Evolutionary conservation across 2,888 invertebrate genomes (phyloP).

Genomic region (Spodoptera exigua): DNA sequence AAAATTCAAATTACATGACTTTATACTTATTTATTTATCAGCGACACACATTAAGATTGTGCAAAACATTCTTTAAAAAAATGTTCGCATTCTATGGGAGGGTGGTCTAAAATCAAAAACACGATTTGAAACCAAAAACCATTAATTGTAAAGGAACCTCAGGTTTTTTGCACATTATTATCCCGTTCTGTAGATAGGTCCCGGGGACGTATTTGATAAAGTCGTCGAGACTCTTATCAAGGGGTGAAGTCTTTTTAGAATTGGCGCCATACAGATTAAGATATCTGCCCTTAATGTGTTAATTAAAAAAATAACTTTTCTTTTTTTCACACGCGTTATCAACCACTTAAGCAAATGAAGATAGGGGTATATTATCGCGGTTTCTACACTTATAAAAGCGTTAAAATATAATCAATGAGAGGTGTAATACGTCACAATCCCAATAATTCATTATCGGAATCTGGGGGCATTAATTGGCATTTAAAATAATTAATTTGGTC

Average conservation of each 20-base stretch:
- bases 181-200: constrained; percentile 75
- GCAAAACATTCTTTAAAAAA: constrained; percentile 13
- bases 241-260: constrained; percentile 82
- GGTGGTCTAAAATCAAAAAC: constrained; percentile 76
- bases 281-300: constrained; percentile 86
- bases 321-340: constrained; percentile 78
- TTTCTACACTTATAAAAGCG: constrained; percentile 80
- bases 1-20: no score
- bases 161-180: constrained; percentile 82
- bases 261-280: constrained; percentile 88
- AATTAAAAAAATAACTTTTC: constrained; percentile 84
- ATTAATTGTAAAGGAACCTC: constrained; percentile 73
- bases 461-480: constrained; percentile 52
- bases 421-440: constrained; percentile 58
- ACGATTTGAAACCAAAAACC: constrained; percentile 65
- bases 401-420: constrained; percentile 74
- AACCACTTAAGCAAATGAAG: constrained; percentile 81
- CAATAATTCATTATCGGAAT: constrained; percentile 56
- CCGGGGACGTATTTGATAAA: constrained; percentile 80
- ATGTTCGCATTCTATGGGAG: constrained; percentile 34
- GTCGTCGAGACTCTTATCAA: constrained; percentile 82
- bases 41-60: background rate
- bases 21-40: no score
- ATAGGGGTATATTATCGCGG: constrained; percentile 77
- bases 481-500: constrained; percentile 53